Evolutionary conservation across 2,113 vertebrate species (phyloP), one percentile per base, ranked within the genome.

Genomic region (Stigmatopora nigra): DNA sequence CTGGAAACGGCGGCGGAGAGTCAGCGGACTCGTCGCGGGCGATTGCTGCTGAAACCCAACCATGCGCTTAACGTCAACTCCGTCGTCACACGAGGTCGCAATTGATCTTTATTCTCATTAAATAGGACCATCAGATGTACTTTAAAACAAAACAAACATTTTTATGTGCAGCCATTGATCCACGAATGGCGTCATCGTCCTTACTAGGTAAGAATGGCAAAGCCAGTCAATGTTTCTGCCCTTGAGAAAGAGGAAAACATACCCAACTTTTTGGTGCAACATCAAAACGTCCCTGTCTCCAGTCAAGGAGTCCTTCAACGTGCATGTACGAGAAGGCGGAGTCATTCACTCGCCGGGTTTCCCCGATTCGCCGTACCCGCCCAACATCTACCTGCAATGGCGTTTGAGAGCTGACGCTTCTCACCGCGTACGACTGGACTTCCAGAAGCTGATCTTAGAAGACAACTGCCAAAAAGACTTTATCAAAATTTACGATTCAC

Each of bases 401-500:
- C 52, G 81, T 0, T 87, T 98, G 44, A 83, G 93, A 11, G 94
- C 93, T 0, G 92, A 97, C 0, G 91, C 88, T 0, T 62, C 70
- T 20, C 84, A 88, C 7, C 12, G 92, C 17, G 87, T 99, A 70
- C 89, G 77, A 51, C 90, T 98, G 69, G 91, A 92, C 76, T 98
- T 99, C 87, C 89, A 83, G 61, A 94, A 87, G 0, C 87, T 99
- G 65, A 91, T 91, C 51, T 69, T 98, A 52, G 92, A 96, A 19
- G 79, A 87, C 0, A 58, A 88, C 17, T 83, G 73, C 5, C 48
- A 65, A 35, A 78, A 86, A 0, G 94, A 98, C 88, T 90, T 92
- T 76, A 86, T 98, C 72, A 89, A 75, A 22, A 89, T 96, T 53
- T 98, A 98, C 3, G 80, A 99, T 81, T 92, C 93, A 0, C 88